phyloP scores from a whole-genome alignment of 2,113 vertebrate species.

The Sitta europaea region DNA sequence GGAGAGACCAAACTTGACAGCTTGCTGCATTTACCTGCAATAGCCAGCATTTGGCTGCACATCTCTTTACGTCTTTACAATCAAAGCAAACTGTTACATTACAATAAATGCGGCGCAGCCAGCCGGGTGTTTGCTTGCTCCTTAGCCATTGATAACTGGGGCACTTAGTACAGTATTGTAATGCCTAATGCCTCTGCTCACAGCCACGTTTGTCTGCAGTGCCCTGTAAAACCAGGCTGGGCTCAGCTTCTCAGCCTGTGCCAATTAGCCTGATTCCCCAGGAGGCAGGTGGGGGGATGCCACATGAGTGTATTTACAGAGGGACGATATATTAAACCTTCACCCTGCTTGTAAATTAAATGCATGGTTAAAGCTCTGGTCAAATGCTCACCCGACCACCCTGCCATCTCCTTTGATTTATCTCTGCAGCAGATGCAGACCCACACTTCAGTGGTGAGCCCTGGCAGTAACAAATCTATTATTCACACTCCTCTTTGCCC shows the following conservation, averaged over 20 bases:
- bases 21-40: background rate
- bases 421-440: constrained; percentile 10
- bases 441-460: background rate
- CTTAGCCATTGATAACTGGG: accelerated
- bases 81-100: background rate
- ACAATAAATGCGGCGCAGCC: background rate
- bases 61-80: background rate
- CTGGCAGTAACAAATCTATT: background rate
- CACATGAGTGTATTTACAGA: background rate
- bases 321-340: background rate
- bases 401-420: constrained; percentile 21
- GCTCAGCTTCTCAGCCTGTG: background rate
- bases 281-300: constrained; percentile 2
- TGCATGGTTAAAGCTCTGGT: background rate
- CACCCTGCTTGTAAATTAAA: constrained; percentile 21
- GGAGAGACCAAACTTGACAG: background rate
- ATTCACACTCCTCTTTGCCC: background rate
- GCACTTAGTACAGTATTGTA: background rate
- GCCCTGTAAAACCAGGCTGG: background rate
- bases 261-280: background rate
- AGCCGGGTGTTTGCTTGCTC: background rate
- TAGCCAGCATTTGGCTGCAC: background rate
- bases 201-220: background rate
- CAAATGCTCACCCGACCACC: background rate
- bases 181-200: background rate